Evolutionary conservation across 2,797 vertebrate genomes (phyloP).

Genomic region (Centropyge bicolor): DNA sequence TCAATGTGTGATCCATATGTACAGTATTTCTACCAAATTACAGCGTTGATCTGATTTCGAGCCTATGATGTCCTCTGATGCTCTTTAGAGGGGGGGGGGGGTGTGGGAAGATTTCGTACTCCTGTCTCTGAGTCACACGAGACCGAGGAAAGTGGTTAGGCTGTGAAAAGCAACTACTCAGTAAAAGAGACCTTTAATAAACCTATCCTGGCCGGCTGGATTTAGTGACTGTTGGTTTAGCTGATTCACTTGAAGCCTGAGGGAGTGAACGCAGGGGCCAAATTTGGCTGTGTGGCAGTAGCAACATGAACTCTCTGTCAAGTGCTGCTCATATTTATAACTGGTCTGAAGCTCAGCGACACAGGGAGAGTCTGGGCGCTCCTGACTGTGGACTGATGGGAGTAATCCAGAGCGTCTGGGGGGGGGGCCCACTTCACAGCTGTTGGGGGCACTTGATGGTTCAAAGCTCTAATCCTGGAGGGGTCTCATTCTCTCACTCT

Average conservation of each 20-base stretch:
- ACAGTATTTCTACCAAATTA: slow-evolving; percentile 68
- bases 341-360: slow-evolving; percentile 50
- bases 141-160: slow-evolving; percentile 68
- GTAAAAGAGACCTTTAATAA: slow-evolving; percentile 79
- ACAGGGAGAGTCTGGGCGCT: slow-evolving; percentile 23
- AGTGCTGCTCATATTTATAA: slow-evolving; percentile 80
- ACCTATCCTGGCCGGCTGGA: slow-evolving; percentile 66
- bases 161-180: slow-evolving; percentile 60
- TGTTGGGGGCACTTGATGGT: slow-evolving; percentile 76
- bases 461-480: slow-evolving; percentile 68
- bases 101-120: slow-evolving; percentile 72
- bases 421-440: slow-evolving; percentile 71
- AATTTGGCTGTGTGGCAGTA: slow-evolving; percentile 79
- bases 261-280: slow-evolving; percentile 72
- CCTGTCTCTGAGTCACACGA: slow-evolving; percentile 69
- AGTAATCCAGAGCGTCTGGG: slow-evolving; percentile 66
- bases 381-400: slow-evolving; percentile 52
- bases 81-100: slow-evolving; percentile 15
- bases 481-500: slow-evolving; percentile 59
- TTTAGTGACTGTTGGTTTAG: slow-evolving; percentile 82
- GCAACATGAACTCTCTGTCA: slow-evolving; percentile 72
- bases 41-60: slow-evolving; percentile 50
- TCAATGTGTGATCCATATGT: slow-evolving; percentile 67
- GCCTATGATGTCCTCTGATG: slow-evolving; percentile 45
- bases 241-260: slow-evolving; percentile 76